Evolutionary conservation across 2,888 invertebrate genomes (phyloP), one percentile per base, ranked within the genome.

Genomic region (Lochmaea crataegi): DNA sequence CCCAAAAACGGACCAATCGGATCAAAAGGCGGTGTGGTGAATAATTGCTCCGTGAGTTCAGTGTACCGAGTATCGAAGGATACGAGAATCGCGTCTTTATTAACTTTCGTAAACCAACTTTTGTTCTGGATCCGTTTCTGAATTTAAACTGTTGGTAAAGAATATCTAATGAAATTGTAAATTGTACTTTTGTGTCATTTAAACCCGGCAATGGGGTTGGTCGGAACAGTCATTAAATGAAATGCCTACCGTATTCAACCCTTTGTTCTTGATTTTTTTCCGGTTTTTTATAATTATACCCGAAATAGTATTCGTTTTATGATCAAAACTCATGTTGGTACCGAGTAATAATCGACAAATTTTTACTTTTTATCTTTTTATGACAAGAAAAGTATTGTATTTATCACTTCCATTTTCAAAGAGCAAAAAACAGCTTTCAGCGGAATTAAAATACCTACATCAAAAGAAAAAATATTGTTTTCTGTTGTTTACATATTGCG

Each of bases 111-210:
- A 26, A 26, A 26, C 26, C 26, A 26, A 4, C 5, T 48, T 14
- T 48, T 48, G 14, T 48, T 48, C 4, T 48, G 14, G 45, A 48
- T 14, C 45, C 45, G 12, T 12, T 48, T 14, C 14, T 12, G 45
- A n/a, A 48, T 48, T 48, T 7, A 14, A 48, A 48, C 45, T 12
- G 12, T 48, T 12, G 14, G 45, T 48, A 14, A 5, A 48, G 45
- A 48, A 48, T 48, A 48, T 48, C 45, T 48, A 48, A 48, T 48
- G 45, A 48, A 48, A 48, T 48, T 48, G n/a, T 48, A 48, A 14
- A 48, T 48, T 48, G 1, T n/a, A 48, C 45, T 12, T 48, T 14
- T 48, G 45, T 48, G 12, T 14, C 45, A 48, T 48, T 48, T 48
- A n/a, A 48, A 12, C 14, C 14, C 14, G 45, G 14, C 45, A 12